Conservation (phyloP, 2,888 invertebrate species). For the Drosophila merina region DNA sequence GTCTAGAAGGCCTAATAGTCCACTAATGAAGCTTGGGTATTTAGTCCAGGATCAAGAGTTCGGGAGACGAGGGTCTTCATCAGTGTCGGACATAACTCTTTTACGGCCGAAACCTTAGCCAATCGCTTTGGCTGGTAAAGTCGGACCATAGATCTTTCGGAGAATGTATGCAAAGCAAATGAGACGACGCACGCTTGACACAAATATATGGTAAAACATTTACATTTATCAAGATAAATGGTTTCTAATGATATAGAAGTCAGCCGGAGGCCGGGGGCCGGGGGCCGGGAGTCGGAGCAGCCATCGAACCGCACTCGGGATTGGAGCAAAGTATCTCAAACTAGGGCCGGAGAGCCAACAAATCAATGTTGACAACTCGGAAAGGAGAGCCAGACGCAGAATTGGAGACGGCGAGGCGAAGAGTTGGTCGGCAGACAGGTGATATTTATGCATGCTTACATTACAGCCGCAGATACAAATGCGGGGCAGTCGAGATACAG, state of each 20-base stretch:
- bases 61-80: not conserved
- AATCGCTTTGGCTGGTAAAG: constrained; percentile 33
- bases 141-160: constrained; percentile 55
- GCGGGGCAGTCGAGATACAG: constrained; percentile 44
- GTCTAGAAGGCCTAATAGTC: not conserved
- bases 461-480: constrained; percentile 50
- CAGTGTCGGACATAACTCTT: constrained; percentile 26
- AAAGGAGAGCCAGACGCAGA: constrained; percentile 42
- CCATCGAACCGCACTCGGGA: constrained; percentile 15
- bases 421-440: constrained; percentile 56
- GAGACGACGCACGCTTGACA: constrained; percentile 73
- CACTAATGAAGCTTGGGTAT: not conserved
- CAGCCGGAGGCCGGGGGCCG: constrained; percentile 25
- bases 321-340: constrained; percentile 35
- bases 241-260: constrained; percentile 78
- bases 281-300: not conserved
- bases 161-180: constrained; percentile 68
- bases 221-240: constrained; percentile 80
- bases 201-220: constrained; percentile 77
- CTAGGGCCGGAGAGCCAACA: constrained; percentile 62
- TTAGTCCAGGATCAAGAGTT: constrained; percentile 3
- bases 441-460: constrained; percentile 74
- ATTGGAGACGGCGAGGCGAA: constrained; percentile 18
- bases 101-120: constrained; percentile 34
- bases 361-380: constrained; percentile 75